These are phyloP conservation scores for Poliocrania exsul DNA, from an alignment of 2,797 vertebrate species.

Conservation along the genomic window DNA sequence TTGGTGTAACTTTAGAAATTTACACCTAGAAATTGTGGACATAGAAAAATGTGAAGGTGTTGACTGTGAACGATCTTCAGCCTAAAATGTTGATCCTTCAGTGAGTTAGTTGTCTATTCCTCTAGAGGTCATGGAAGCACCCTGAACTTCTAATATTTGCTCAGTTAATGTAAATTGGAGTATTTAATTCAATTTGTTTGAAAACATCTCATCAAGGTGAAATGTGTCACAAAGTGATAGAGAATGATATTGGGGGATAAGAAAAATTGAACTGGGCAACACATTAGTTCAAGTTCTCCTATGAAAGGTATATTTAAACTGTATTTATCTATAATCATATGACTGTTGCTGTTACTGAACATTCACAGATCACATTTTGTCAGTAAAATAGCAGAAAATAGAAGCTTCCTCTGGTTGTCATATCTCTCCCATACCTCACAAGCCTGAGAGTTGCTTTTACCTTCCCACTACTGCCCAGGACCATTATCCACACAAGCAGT, in stretches of 20 bases:
- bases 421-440: accelerated
- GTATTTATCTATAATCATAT: neutral
- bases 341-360: neutral
- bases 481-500: neutral
- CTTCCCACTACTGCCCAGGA: neutral
- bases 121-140: neutral
- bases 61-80: neutral
- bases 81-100: neutral
- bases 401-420: neutral
- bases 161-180: neutral
- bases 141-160: neutral
- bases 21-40: neutral
- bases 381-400: neutral
- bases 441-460: neutral
- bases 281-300: neutral
- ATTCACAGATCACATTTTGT: neutral
- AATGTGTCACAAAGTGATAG: neutral
- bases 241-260: neutral
- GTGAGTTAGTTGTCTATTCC: neutral
- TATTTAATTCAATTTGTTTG: neutral
- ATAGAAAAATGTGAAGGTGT: neutral
- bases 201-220: neutral
- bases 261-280: neutral
- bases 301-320: neutral
- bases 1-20: neutral